Evolutionary conservation across 2,113 vertebrate species (phyloP), one percentile per base, ranked within the genome.

Genomic region (Misgurnus anguillicaudatus): DNA sequence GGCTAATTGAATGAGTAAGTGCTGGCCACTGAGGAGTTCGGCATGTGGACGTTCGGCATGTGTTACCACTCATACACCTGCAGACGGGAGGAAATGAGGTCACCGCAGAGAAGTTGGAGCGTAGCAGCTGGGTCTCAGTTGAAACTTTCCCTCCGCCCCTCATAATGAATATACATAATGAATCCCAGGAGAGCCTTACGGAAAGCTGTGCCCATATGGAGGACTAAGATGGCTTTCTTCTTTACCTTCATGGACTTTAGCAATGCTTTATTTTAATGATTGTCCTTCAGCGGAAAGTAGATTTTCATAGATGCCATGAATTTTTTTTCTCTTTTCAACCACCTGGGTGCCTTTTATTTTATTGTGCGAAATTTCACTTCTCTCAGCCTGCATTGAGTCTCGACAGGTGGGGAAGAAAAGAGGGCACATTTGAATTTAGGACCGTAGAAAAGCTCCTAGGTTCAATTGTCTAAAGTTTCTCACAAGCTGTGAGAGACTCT

Each of bases 131-230:
- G 89, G 87, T 87, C 86, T 89, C 83, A 82, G 45, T 60, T 71
- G 75, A 85, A 91, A 91, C 86, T 89, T 90, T 72, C 64, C 41
- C 77, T 78, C 79, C 73, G 82, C 64, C 86, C 85, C 84, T 85
- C 75, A 81, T 89, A 88, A 91, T 91, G 88, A 92, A 93, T 93
- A 93, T 89, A 91, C 89, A 91, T 92, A 89, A 78, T 14, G 61
- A 81, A 70, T 89, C 91, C 87, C 90, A 61, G 69, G 86, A 88
- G 90, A 78, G 80, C 75, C 80, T 82, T 48, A 85, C 80, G 85
- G 84, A 87, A 91, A 89, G 88, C 87, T 85, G 86, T 87, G 87
- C 83, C 91, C 91, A 91, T 90, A 92, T 92, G 90, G 91, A 90
- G 90, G 91, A 87, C 64, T 83, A 85, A 83, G 82, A 85, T 86